Base-by-base conservation (phyloP, 2,888 invertebrate genomes). In the Antheraea yamamai region DNA sequence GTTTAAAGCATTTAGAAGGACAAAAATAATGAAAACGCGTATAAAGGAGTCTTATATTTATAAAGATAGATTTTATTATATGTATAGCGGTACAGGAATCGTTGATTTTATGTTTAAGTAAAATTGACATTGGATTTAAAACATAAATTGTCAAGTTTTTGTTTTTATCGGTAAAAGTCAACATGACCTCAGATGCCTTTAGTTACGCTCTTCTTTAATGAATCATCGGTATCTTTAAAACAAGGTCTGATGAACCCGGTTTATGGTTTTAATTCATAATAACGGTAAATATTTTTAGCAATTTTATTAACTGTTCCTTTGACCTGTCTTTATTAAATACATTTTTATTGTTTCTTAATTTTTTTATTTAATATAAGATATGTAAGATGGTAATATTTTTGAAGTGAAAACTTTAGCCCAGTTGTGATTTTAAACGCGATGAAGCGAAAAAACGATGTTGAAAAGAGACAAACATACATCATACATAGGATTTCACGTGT, bases 211-310 rank as follows among this genome's bases (percentile, higher is more conserved):
- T 39, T 70, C 35, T 39, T 39, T 70, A 20, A 39, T 70, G 70
- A 70, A 70, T 70, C 70, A 70, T 70, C 70, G n/a, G 14, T 70
- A 39, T 70, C 39, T 70, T 70, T 70, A 70, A 39, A 70, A 39
- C 70, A 39, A 70, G 39, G 35, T 70, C 70, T 39, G 39, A 39
- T n/a, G 70, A 70, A 70, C 70, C n/a, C 39, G 39, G 39, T n/a
- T 20, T 39, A 70, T 39, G 70, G 20, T 39, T 39, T 35, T n/a
- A 20, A 70, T 39, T 8, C 3, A 70, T 39, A 35, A 70, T 70
- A 70, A 68, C 18, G 35, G 14, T 30, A 68, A 30, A 30, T 68
- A 30, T 30, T 68, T 68, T 68, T 47, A 30, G 16, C 3, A 30
- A 68, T 68, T 26, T 35, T 35, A 18, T 30, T 61, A 23, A 61